A percentile compares a stretch with the other conserved stretches of the same genome.
These are phyloP conservation scores for Reticulitermes speratus DNA, from an alignment of 1,140 invertebrate genomes.

Conservation along the genomic window DNA sequence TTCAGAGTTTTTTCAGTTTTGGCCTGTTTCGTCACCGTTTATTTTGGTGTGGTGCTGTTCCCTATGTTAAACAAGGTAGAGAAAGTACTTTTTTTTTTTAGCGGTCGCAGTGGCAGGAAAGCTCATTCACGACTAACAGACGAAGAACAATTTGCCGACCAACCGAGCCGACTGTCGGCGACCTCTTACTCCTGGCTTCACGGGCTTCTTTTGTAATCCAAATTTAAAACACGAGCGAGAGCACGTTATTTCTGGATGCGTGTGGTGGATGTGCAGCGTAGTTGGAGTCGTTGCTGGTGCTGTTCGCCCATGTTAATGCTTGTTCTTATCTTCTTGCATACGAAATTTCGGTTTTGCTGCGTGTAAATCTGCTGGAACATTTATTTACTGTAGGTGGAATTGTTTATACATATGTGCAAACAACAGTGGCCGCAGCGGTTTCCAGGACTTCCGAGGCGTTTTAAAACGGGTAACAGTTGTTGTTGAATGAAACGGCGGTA, in stretches of 20 bases:
- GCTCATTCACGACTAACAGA: not conserved
- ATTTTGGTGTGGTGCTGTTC: too few species aligned
- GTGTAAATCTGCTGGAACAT: not conserved
- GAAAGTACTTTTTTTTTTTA: not conserved
- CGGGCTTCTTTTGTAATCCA: constrained; percentile 26
- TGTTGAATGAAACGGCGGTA: not conserved
- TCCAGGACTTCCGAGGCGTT: not conserved
- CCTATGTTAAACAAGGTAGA: not conserved
- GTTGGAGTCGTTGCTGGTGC: not conserved
- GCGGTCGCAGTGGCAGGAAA: not conserved
- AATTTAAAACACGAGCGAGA: constrained; percentile 21
- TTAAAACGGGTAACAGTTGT: not conserved
- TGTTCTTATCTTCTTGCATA: not conserved
- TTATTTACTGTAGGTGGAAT: not conserved
- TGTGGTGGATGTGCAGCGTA: constrained; percentile 1
- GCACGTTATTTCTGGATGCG: not conserved
- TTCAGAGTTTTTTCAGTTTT: too few species aligned
- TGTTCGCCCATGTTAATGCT: not conserved
- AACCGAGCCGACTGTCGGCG: not conserved
- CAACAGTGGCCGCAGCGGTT: not conserved
- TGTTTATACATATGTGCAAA: not conserved
- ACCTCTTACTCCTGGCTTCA: not conserved
- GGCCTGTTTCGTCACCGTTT: too few species aligned
- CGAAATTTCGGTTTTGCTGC: not conserved
- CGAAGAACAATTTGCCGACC: not conserved